Percentiles rank a stretch among this genome's conserved stretches.
Evolutionary conservation across 1,140 invertebrate species (phyloP).

Genomic region (Sinella curviseta): DNA sequence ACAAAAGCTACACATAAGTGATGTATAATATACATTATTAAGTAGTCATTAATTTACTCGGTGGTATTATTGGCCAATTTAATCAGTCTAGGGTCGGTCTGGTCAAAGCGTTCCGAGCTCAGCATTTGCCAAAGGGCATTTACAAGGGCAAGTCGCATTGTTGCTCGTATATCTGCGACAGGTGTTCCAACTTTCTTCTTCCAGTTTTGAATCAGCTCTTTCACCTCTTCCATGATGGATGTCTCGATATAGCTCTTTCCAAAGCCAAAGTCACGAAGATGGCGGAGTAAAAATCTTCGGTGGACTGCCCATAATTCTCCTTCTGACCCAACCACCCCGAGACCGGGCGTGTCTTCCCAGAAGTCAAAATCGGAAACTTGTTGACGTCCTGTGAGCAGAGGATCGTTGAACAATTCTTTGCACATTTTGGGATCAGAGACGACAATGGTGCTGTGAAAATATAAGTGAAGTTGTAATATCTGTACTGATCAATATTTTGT

Average conservation of each 20-base stretch:
- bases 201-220: background rate
- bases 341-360: background rate
- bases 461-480: no score
- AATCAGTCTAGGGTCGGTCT: conserved; percentile 15
- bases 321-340: conserved; percentile 15
- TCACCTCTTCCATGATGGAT: conserved; percentile 25
- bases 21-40: no score
- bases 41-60: background rate
- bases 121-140: conserved; percentile 27
- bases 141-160: conserved; percentile 12
- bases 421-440: conserved; percentile 13
- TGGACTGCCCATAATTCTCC: conserved; percentile 24
- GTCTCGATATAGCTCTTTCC: conserved; percentile 25
- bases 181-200: background rate
- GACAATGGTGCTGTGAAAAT: background rate
- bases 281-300: conserved; percentile 20
- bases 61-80: conserved; percentile 1
- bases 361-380: background rate
- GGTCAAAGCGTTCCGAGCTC: background rate
- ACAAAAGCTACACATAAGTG: background rate
- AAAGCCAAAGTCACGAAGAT: conserved; percentile 35
- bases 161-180: background rate
- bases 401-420: conserved; percentile 24
- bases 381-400: background rate
- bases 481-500: no score